These are phyloP conservation scores for Crotalus adamanteus DNA, from an alignment of 2,797 vertebrate genomes.

Conservation along the genomic window DNA sequence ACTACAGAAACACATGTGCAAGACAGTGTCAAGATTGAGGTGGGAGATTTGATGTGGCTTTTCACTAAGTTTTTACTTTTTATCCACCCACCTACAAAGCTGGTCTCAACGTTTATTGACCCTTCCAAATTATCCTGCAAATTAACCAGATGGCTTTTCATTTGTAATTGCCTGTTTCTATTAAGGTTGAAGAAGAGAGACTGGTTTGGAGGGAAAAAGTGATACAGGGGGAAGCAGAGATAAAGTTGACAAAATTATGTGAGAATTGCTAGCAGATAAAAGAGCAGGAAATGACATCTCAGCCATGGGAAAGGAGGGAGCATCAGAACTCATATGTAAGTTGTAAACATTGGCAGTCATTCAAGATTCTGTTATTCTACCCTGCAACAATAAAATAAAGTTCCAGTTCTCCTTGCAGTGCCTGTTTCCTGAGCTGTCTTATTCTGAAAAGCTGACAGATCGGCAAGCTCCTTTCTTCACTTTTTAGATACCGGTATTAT, in stretches of 20 bases:
- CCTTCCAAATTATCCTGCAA: background rate
- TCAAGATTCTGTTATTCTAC: background rate
- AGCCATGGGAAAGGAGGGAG: background rate
- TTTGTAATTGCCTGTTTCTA: background rate
- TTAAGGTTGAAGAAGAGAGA: background rate
- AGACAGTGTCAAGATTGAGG: background rate
- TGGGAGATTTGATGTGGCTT: background rate
- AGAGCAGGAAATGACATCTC: background rate
- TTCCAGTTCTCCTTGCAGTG: background rate
- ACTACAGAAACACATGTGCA: background rate
- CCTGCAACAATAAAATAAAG: background rate
- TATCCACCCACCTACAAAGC: background rate
- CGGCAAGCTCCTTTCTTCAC: background rate
- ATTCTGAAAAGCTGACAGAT: background rate
- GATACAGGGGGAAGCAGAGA: background rate
- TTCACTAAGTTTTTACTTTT: background rate
- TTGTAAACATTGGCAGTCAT: background rate
- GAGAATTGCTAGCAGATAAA: background rate
- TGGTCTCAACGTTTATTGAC: background rate
- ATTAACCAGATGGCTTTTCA: background rate
- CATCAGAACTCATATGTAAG: background rate
- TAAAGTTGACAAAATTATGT: background rate
- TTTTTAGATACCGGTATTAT: background rate
- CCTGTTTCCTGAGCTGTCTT: background rate
- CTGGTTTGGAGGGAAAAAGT: background rate